Base-by-base conservation (phyloP, 92 coral and sea anemone genomes). In the Bergia sp. region DNA sequence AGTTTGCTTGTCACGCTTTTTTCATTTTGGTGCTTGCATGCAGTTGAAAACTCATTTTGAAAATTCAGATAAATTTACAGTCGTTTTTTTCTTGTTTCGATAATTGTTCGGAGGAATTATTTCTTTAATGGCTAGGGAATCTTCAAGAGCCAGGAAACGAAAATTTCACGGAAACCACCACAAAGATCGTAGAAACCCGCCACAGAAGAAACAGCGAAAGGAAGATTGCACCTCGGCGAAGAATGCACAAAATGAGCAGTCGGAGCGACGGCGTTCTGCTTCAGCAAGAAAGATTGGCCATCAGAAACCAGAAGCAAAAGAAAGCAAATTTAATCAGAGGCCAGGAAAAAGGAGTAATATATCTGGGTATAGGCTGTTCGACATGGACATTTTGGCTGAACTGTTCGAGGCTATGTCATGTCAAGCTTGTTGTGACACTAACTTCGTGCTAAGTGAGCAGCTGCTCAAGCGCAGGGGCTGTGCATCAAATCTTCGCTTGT, bases 241-340 rank as follows among this genome's bases (percentile, higher is more conserved):
- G n/a, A 50, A 45, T 47, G 85, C n/a, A 40, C 39, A 39, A 11
- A 9, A 38, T 61, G 45, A 40, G 7, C 57, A 72, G 47, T 47
- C 71, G 40, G 23, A 23, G 42, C 80, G 29, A 44, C 44, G 23
- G 40, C 43, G 39, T 43, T 91, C 91, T 13, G 88, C 77, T 72
- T 91, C 93, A 45, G 90, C 71, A 3, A 39, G 88, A 73, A 87
- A 87, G 76, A 87, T 87, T 76, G 76, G 76, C 6, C 61, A 64
- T 38, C 72, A 50, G 64, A 86, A 86, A 39, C 85, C 55, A 15
- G 49, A 57, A 43, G 87, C 6, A 55, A 76, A 72, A 36, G 77
- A 76, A 73, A 69, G 76, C 18, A 49, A n/a, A 3, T 57, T 82
- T 21, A 73, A 45, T 23, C 73, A 61, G 79, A 86, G 64, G 72